phyloP scores from a whole-genome alignment of 1,140 invertebrate genomes.

The Ceratina australensis region DNA sequence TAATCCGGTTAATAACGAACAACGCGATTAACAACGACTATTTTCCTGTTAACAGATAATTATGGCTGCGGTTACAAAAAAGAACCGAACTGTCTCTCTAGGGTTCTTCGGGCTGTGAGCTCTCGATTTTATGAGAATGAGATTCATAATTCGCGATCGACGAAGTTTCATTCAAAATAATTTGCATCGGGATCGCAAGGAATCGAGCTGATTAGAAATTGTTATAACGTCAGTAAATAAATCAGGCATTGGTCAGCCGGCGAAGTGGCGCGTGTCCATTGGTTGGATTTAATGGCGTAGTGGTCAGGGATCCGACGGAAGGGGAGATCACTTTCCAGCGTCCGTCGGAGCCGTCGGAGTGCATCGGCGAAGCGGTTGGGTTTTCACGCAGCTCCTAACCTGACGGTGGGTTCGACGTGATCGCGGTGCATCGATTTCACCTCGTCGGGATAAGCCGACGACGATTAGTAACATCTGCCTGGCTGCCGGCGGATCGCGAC shows the following conservation, averaged over 20 bases:
- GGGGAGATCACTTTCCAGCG: neutral
- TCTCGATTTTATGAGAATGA: too few relatives aligned
- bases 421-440: slow-evolving; percentile 15
- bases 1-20: too few relatives aligned
- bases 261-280: slow-evolving; percentile 32
- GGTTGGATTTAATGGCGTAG: slow-evolving; percentile 27
- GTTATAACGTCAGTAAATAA: neutral
- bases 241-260: neutral
- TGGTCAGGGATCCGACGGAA: neutral
- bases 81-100: too few relatives aligned
- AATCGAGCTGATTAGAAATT: neutral
- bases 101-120: too few relatives aligned
- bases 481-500: slow-evolving; percentile 17
- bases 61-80: too few relatives aligned
- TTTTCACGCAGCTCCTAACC: slow-evolving; percentile 19
- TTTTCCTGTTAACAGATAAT: too few relatives aligned
- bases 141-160: too few relatives aligned
- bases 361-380: neutral
- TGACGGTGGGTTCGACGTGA: slow-evolving; percentile 1
- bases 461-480: neutral
- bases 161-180: too few relatives aligned
- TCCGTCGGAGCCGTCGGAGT: neutral
- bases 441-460: neutral
- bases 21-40: too few relatives aligned
- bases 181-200: too few relatives aligned